Conservation (phyloP, 2,113 vertebrate species). For the Carlito syrichta region DNA sequence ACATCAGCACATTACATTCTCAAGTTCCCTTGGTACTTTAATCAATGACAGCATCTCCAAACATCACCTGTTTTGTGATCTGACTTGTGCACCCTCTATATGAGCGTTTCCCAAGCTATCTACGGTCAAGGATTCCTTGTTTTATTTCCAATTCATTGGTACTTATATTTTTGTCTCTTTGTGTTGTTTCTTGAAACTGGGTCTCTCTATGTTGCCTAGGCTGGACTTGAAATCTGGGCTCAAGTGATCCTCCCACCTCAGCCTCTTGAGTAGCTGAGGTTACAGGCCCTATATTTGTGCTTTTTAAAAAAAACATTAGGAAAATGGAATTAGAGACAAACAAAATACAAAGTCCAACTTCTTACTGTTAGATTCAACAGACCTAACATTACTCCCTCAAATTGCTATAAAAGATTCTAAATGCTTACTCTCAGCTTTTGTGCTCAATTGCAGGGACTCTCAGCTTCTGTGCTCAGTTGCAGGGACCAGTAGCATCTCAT, state of each 20-base stretch:
- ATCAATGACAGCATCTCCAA: rapidly evolving
- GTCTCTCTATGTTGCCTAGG: background rate
- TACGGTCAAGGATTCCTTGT: background rate
- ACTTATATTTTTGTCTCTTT: background rate
- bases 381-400: background rate
- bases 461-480: rapidly evolving
- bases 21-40: rapidly evolving
- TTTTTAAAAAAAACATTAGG: background rate
- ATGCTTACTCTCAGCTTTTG: background rate
- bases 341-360: background rate
- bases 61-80: rapidly evolving
- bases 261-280: background rate
- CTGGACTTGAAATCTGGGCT: background rate
- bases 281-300: background rate
- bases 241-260: background rate
- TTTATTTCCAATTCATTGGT: background rate
- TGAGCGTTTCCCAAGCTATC: background rate
- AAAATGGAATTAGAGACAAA: background rate
- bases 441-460: too few relatives aligned
- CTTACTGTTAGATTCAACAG: background rate
- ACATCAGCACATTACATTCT: rapidly evolving
- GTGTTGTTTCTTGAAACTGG: background rate
- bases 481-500: background rate
- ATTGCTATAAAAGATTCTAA: too few relatives aligned
- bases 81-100: rapidly evolving